Evolutionary conservation across 64 coral and sea anemone species (phyloP).

Genomic region (Montipora sp.): DNA sequence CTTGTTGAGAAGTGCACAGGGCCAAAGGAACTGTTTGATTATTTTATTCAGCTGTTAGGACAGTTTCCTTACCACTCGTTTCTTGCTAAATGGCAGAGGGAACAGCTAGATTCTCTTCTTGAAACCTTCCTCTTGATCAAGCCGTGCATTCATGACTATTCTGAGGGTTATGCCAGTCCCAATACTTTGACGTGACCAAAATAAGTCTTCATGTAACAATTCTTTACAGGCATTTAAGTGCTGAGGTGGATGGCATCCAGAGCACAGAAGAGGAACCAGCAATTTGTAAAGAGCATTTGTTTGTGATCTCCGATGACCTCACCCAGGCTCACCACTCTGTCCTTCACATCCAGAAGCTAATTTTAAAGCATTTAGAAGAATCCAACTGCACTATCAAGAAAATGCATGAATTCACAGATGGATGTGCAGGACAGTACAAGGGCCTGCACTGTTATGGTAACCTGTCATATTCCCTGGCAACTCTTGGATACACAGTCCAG

Average conservation of each 20-base stretch:
- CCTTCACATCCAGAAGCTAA: background rate
- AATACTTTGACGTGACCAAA: constrained; percentile 40
- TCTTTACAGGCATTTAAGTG: constrained; percentile 11
- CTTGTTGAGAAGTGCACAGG: constrained; percentile 33
- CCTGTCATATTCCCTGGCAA: constrained; percentile 38
- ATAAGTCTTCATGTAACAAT: constrained; percentile 44
- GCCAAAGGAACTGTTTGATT: constrained; percentile 41
- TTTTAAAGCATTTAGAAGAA: too few relatives aligned
- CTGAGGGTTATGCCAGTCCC: constrained; percentile 35
- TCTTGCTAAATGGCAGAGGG: constrained; percentile 50
- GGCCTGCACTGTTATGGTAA: constrained; percentile 58
- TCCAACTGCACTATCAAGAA: background rate
- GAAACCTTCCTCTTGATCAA: constrained; percentile 26
- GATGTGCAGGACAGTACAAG: constrained; percentile 71
- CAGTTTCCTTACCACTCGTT: constrained; percentile 21
- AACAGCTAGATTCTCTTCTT: constrained; percentile 34
- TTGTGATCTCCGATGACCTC: constrained; percentile 18
- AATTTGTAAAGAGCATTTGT: constrained; percentile 26
- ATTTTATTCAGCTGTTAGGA: constrained; percentile 10
- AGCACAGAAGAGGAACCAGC: constrained; percentile 16
- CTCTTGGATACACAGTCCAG: constrained; percentile 42
- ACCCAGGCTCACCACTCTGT: constrained; percentile 26
- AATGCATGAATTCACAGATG: constrained; percentile 72
- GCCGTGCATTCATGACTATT: constrained; percentile 39
- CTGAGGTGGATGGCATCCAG: background rate